Base-by-base conservation (phyloP, 2,888 invertebrate species). In the Peribatodes rhomboidaria region DNA sequence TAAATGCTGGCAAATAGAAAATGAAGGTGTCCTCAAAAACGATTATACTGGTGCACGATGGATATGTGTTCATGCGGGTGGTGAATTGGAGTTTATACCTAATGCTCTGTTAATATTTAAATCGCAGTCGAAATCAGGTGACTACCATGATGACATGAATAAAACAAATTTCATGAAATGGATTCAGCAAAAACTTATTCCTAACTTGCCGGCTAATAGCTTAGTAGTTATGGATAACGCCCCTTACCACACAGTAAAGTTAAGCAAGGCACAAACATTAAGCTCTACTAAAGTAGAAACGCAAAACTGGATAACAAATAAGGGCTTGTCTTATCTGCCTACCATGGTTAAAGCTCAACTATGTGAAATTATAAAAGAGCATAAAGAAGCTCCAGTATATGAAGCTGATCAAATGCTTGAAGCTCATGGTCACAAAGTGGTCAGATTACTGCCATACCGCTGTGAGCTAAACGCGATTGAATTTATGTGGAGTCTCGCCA, bases 401-500 rank as follows among this genome's bases (percentile, higher is more conserved):
- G 68, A 71, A 57, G 63, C 55, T 50, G 71, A 74, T 55, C 16
- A 59, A 56, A 27, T 75, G 18, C 52, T 74, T 13, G 56, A 64
- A 53, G 46, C 16, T 27, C 55, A 72, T 67, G 71, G 69, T 1
- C 67, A 68, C 27, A 69, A 58, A 66, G 68, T 71, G 54, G 59
- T 44, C 13, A 65, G 71, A 41, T 56, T 70, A 49, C 69, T 65
- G 4, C 71, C 71, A 22, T 72, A 69, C 42, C 67, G 69, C 54
- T 70, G 67, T 22, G 64, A 70, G 0, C 22, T 71, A 22, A 69
- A 70, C 44, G 55, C 70, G 4, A 71, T 73, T 3, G 69, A 69
- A 44, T 41, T 68, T 37, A 70, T 72, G 20, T 74, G 73, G 73
- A 73, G 65, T 61, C 49, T 67, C 18, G 31, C 67, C 31, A 72